Percentiles rank a stretch among this genome's conserved stretches.
Conservation (phyloP, 2,888 invertebrate species). For the Melitaea athalia region DNA sequence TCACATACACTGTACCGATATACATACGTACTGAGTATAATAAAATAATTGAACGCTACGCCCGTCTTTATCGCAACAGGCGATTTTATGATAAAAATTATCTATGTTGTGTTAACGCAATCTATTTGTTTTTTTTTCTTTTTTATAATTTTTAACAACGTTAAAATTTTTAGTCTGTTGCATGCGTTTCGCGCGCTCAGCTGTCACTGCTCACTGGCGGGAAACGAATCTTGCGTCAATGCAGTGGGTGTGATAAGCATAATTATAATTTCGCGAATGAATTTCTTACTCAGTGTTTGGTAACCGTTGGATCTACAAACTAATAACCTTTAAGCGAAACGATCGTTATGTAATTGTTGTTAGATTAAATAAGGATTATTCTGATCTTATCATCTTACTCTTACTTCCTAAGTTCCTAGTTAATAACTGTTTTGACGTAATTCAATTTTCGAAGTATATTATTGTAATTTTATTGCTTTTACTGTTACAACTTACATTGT, state of each 20-base stretch:
- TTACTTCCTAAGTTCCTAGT: slow-evolving; percentile 4
- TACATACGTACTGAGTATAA: slow-evolving; percentile 28
- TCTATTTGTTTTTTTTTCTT: slow-evolving; percentile 28
- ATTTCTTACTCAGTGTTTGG: slow-evolving; percentile 29
- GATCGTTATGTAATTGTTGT: neutral
- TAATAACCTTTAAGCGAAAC: slow-evolving; percentile 16
- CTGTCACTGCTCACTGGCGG: slow-evolving; percentile 44
- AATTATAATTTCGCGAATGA: slow-evolving; percentile 34
- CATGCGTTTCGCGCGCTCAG: slow-evolving; percentile 43
- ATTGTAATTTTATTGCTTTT: too few species aligned
- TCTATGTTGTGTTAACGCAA: slow-evolving; percentile 27
- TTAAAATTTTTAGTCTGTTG: slow-evolving; percentile 39
- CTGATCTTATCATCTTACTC: neutral
- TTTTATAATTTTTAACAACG: slow-evolving; percentile 33
- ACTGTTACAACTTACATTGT: too few species aligned
- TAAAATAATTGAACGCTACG: slow-evolving; percentile 17
- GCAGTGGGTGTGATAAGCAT: slow-evolving; percentile 45
- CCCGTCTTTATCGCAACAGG: slow-evolving; percentile 31
- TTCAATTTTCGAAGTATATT: neutral
- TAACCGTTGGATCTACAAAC: slow-evolving; percentile 21
- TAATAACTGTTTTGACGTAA: neutral
- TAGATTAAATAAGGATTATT: neutral
- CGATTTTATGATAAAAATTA: slow-evolving; percentile 32
- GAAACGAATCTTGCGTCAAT: slow-evolving; percentile 43
- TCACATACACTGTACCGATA: slow-evolving; percentile 7